phyloP scores from a whole-genome alignment of 2,888 invertebrate genomes.

The Microplitis deprimator region DNA sequence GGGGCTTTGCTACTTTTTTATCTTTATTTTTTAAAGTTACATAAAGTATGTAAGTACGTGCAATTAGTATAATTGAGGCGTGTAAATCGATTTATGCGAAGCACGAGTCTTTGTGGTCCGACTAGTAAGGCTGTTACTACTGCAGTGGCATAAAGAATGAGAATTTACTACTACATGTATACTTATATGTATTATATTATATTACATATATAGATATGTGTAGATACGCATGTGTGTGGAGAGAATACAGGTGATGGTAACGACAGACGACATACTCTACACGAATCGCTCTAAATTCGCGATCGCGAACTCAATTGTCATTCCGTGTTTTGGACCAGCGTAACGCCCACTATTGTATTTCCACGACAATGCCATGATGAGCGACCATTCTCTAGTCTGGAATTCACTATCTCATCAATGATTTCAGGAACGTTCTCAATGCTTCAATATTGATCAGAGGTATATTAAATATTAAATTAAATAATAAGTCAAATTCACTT shows the following conservation, averaged over 20 bases:
- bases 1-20: neutral
- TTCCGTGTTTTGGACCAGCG: conserved; percentile 52
- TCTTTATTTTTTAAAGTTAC: neutral
- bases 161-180: neutral
- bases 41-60: conserved; percentile 15
- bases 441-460: neutral
- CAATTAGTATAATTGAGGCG: conserved; percentile 16
- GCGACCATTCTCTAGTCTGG: conserved; percentile 55
- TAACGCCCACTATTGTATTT: conserved; percentile 52
- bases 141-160: conserved; percentile 2
- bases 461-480: neutral
- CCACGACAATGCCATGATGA: conserved; percentile 61
- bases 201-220: neutral
- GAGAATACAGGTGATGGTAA: conserved; percentile 14
- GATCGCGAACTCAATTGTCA: conserved; percentile 39
- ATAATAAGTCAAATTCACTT: neutral
- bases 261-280: conserved; percentile 21
- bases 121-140: conserved; percentile 23
- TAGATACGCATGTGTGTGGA: neutral
- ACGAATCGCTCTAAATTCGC: conserved; percentile 39
- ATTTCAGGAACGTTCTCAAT: conserved; percentile 20
- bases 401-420: conserved; percentile 29
- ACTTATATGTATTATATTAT: neutral
- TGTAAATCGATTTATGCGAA: conserved; percentile 33
- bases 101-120: conserved; percentile 37